Conservation (phyloP, 2,888 invertebrate genomes). For the Drosophila testacea region DNA sequence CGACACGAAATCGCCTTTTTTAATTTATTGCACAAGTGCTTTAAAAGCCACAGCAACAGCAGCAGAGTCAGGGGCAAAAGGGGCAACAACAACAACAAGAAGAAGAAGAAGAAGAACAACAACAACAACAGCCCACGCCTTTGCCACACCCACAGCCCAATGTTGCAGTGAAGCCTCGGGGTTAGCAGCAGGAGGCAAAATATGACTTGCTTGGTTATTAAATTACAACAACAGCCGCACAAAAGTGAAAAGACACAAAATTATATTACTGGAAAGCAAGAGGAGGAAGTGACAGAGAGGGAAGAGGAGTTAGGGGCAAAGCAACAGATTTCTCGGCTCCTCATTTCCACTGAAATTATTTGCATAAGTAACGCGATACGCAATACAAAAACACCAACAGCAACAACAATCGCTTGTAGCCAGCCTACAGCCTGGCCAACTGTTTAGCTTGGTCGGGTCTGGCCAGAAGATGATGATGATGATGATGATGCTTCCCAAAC, state of each 20-base stretch:
- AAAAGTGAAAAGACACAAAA: constrained; percentile 78
- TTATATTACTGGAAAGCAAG: constrained; percentile 61
- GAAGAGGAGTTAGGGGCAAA: not conserved
- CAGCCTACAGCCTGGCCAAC: constrained; percentile 30
- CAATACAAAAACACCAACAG: constrained; percentile 44
- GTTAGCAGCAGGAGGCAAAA: constrained; percentile 78
- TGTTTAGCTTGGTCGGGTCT: constrained; percentile 32
- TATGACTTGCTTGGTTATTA: constrained; percentile 78
- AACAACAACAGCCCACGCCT: constrained; percentile 42
- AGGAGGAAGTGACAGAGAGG: constrained; percentile 8
- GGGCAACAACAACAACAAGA: not conserved
- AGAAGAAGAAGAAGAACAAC: constrained; percentile 29
- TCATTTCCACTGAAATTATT: constrained; percentile 78
- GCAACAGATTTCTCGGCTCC: constrained; percentile 70
- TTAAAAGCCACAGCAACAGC: constrained; percentile 70
- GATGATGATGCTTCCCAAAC: constrained; percentile 69
- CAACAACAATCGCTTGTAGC: constrained; percentile 29
- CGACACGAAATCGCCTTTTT: constrained; percentile 79
- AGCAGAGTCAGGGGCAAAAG: not conserved
- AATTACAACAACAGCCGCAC: constrained; percentile 74
- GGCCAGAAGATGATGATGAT: constrained; percentile 23
- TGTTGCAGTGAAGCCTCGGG: constrained; percentile 43
- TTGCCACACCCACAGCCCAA: constrained; percentile 20
- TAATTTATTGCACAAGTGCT: constrained; percentile 81
- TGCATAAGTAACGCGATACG: constrained; percentile 82